Evolutionary conservation across 2,888 invertebrate genomes (phyloP), one percentile per base, ranked within the genome.

Genomic region (Hylaea fasciaria): DNA sequence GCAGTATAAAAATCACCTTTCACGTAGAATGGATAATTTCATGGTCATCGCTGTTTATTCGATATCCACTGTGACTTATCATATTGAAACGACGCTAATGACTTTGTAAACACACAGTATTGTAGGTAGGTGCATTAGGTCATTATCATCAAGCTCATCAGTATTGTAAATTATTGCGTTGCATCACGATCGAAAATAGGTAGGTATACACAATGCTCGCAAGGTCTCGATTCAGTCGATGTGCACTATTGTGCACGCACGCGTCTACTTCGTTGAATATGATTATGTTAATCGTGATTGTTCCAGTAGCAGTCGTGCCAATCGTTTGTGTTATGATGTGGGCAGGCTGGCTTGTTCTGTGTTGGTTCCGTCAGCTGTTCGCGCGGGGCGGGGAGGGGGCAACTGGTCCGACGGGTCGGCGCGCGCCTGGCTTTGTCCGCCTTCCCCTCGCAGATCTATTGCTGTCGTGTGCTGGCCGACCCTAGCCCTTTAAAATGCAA

Each of bases 341-440:
- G 65, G 67, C 68, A 71, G 35, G 39, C 45, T 62, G 35, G 40
- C 49, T 62, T 44, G 76, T 84, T 85, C 91, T 91, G 91, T 91
- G 91, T 91, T 90, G 83, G 78, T 66, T 73, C 77, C 78, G 83
- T 89, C 91, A 91, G 91, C 91, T 90, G 91, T 89, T 90, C 77
- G 74, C 66, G 75, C 57, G 74, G 72, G 70, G 67, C 28, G 73
- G 78, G 68, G 46, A 62, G 69, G 65, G 64, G 64, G 74, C 74
- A 80, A 86, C 87, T 81, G 76, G 87, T 85, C 70, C 56, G 70
- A 59, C 54, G 73, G 80, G 65, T 64, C 70, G 74, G 70, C 76
- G 74, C 76, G 73, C 79, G 74, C 70, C 68, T 69, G 65, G 71
- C 70, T 70, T 76, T 74, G 69, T 68, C 61, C 60, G 47, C 56